phyloP scores from a whole-genome alignment of 2,113 vertebrate species.

The Dipodomys ordii region DNA sequence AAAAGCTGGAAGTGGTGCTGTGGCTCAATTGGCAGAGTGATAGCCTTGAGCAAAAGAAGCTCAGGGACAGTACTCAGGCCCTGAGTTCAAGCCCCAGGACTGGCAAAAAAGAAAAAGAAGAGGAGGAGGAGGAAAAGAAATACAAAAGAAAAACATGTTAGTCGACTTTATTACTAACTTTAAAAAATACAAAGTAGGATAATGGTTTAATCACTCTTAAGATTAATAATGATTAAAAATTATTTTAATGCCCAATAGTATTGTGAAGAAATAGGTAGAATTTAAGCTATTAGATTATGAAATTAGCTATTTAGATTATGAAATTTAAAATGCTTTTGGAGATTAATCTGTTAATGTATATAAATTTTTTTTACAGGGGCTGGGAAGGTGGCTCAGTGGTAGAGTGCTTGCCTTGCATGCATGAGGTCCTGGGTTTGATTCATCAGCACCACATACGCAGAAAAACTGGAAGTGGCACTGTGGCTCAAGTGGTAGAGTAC shows the following conservation, averaged over 20 bases:
- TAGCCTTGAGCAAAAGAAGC: too few species aligned
- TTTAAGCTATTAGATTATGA: not conserved
- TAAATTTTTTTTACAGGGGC: not conserved
- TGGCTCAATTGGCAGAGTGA: too few species aligned
- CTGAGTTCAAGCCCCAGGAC: too few species aligned
- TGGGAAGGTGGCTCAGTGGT: too few species aligned
- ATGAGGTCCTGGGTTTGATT: too few species aligned
- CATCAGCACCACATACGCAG: too few species aligned
- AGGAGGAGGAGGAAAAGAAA: not conserved
- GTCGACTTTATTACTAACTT: not conserved
- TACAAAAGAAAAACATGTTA: not conserved
- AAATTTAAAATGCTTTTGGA: conserved; percentile 40
- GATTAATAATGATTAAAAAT: conserved; percentile 15
- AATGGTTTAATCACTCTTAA: not conserved
- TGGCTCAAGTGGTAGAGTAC: too few species aligned
- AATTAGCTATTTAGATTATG: not conserved
- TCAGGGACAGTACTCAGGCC: too few species aligned
- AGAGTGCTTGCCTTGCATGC: too few species aligned
- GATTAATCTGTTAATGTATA: not conserved
- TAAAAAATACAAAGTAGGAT: not conserved
- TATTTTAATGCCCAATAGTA: not conserved
- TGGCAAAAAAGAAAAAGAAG: too few species aligned
- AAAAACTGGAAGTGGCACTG: too few species aligned
- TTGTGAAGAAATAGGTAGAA: conserved; percentile 8
- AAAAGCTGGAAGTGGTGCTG: too few species aligned